Base-by-base conservation (phyloP, 2,888 invertebrate genomes). In the Zhuqinia jingwanae region DNA sequence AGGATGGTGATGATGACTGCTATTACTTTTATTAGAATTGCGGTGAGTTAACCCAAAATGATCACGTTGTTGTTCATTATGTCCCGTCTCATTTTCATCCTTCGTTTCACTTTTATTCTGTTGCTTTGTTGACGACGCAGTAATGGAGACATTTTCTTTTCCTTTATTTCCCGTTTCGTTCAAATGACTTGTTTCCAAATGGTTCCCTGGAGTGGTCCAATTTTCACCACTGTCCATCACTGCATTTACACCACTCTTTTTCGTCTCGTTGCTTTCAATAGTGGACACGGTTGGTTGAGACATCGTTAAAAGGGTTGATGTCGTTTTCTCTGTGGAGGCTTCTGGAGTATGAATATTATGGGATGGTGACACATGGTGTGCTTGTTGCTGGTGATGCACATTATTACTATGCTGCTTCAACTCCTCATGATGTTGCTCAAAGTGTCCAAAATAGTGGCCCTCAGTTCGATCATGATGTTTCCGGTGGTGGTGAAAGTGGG, bases 401-500 rank as follows among this genome's bases (percentile, higher is more conserved):
- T 53, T 30, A 11, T 8, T 45, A 10, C 75, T 79, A 13, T 58
- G 75, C 20, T 87, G 78, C n/a, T 77, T 70, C 60, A 60, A 27
- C 11, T 63, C 27, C n/a, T 79, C 75, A 65, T 87, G 83, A 58
- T 78, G 87, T 20, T 63, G 84, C 65, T 83, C 83, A 63, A 50
- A 76, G 53, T 76, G 76, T 30, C 70, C 77, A 68, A 84, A 70
- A 42, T 78, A 84, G 63, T 78, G 84, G 53, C 84, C 84, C 78
- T 84, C 84, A 2, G 77, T 84, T 22, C 77, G 78, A 60, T 82
- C 70, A n/a, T 85, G 78, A 56, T 89, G 87, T 13, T 88, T 86
- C 60, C 85, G 81, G 70, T 87, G 85, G 36, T 88, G 87, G 78
- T 87, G 85, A 82, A 87, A 87, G 81, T 87, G 85, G 50, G 85